These are phyloP conservation scores for Chironomus tepperi DNA, from an alignment of 1,140 invertebrate species.

Conservation along the genomic window DNA sequence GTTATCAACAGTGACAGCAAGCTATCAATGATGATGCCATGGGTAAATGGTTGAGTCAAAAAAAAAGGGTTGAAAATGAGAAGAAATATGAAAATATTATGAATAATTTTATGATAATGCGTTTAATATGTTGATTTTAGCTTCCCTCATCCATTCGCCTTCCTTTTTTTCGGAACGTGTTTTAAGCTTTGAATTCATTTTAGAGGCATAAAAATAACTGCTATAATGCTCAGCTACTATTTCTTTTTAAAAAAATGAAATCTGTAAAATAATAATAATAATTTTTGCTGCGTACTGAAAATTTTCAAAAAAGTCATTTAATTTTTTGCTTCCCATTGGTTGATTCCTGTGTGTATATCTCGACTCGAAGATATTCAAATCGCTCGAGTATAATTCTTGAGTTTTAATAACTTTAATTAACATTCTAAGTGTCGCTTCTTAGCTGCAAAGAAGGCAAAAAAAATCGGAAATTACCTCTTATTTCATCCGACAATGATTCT, in stretches of 20 bases:
- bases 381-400: background rate
- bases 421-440: background rate
- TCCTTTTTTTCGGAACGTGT: background rate
- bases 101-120: constrained; percentile 24
- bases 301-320: background rate
- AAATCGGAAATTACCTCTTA: constrained; percentile 19
- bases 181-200: background rate
- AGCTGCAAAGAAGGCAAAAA: background rate
- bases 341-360: background rate
- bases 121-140: constrained; percentile 23
- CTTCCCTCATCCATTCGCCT: background rate
- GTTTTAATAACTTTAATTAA: constrained; percentile 15
- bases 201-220: background rate
- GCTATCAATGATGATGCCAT: constrained; percentile 20
- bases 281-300: background rate
- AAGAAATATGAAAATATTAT: background rate
- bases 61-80: constrained; percentile 1
- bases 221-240: background rate
- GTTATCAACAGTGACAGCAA: constrained; percentile 22
- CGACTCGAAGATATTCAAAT: background rate
- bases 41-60: background rate
- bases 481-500: constrained; percentile 7
- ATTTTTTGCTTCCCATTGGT: background rate
- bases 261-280: background rate
- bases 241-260: background rate